Conservation (phyloP, 1,140 invertebrate species). For the Asbolus verrucosus region DNA sequence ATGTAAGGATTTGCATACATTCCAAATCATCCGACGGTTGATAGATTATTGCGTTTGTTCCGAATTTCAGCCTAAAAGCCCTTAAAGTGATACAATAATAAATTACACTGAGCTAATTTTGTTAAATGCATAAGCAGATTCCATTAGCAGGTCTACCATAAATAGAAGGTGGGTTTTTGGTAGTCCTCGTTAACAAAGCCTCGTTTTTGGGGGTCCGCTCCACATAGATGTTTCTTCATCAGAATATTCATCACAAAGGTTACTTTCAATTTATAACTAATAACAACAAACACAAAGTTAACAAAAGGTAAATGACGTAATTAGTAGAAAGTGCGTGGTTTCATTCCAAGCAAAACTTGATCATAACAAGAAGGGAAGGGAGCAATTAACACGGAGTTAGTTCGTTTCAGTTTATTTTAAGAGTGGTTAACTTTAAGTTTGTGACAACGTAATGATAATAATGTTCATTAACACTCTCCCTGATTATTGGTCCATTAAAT, state of each 20-base stretch:
- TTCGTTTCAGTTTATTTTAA: conserved; percentile 26
- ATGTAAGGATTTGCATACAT: conserved; percentile 28
- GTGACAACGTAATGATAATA: conserved; percentile 23
- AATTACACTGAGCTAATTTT: conserved; percentile 16
- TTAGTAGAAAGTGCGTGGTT: conserved; percentile 14
- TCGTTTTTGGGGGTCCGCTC: background rate
- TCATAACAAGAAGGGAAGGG: conserved; percentile 4
- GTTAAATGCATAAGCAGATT: conserved; percentile 9
- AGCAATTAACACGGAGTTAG: conserved; percentile 5
- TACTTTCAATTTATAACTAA: conserved; percentile 7
- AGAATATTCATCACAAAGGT: conserved; percentile 6
- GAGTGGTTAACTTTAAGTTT: conserved; percentile 17
- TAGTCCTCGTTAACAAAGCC: background rate
- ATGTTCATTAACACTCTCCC: conserved; percentile 16
- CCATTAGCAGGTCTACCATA: conserved; percentile 13
- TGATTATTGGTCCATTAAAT: conserved; percentile 3
- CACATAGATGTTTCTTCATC: background rate
- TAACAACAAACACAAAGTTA: background rate
- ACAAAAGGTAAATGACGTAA: conserved; percentile 25
- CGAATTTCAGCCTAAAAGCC: conserved; percentile 19
- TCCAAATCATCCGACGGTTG: conserved; percentile 20
- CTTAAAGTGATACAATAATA: conserved; percentile 29
- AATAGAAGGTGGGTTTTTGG: conserved; percentile 15
- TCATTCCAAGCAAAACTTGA: conserved; percentile 13
- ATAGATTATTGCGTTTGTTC: conserved; percentile 16